phyloP scores from a whole-genome alignment of 2,888 invertebrate genomes.

The Phortica okadai region DNA sequence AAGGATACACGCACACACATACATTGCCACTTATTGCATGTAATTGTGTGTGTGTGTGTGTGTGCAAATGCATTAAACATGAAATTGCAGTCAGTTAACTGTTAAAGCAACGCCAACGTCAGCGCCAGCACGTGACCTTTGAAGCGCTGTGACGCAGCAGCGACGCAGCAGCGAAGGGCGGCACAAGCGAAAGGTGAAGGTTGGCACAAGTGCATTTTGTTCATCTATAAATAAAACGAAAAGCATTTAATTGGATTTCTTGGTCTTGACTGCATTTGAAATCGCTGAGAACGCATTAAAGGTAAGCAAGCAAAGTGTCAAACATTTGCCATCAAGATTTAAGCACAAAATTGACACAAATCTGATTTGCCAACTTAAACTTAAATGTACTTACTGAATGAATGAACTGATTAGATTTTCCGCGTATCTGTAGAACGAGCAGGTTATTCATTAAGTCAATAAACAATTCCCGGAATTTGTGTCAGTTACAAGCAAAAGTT shows the following conservation, averaged over 20 bases:
- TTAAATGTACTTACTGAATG: too few species aligned
- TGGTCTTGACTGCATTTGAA: slow-evolving; percentile 24
- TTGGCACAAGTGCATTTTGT: not conserved
- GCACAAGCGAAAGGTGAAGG: slow-evolving; percentile 20
- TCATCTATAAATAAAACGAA: slow-evolving; percentile 27
- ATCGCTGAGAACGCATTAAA: slow-evolving; percentile 42
- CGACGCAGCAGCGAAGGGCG: not conserved
- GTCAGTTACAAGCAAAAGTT: not conserved
- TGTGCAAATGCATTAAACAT: slow-evolving; percentile 16
- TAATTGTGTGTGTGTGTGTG: slow-evolving; percentile 11
- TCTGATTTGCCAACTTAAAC: too few species aligned
- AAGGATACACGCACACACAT: not conserved
- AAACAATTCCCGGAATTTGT: not conserved
- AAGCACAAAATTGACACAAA: too few species aligned
- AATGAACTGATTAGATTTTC: too few species aligned
- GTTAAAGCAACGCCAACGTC: not conserved
- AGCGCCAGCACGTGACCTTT: slow-evolving; percentile 38
- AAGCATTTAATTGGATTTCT: slow-evolving; percentile 63
- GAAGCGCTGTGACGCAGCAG: slow-evolving; percentile 26
- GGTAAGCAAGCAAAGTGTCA: slow-evolving; percentile 48
- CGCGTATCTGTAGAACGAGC: too few species aligned
- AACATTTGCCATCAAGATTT: not conserved
- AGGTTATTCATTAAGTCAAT: not conserved
- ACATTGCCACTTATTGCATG: not conserved
- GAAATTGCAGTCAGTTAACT: slow-evolving; percentile 21